Percentiles rank a stretch among this genome's conserved stretches.
phyloP scores from a whole-genome alignment of 2,113 vertebrate species.

The Gymnogyps californianus region DNA sequence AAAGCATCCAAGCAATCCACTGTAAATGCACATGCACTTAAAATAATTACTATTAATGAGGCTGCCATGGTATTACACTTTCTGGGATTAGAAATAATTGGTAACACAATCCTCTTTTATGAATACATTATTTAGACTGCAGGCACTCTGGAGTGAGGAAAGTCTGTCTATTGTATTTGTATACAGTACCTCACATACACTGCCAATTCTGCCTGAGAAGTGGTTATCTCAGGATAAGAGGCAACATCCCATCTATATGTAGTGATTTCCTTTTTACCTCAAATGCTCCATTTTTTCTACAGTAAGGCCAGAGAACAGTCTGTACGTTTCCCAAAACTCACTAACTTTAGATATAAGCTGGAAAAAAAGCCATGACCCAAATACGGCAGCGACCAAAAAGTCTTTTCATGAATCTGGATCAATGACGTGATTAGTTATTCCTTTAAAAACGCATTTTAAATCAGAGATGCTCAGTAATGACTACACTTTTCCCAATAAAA shows the following conservation, averaged over 20 bases:
- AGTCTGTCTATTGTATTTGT: neutral
- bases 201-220: neutral
- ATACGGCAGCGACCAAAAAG: neutral
- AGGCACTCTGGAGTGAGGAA: neutral
- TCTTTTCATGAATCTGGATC: neutral
- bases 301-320: neutral
- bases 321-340: neutral
- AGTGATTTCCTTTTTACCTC: neutral
- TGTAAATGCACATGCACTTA: neutral
- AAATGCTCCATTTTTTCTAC: neutral
- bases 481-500: neutral
- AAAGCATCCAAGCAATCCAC: neutral
- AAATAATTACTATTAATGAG: conserved; percentile 33
- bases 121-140: neutral
- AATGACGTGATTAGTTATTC: neutral
- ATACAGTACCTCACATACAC: neutral
- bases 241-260: neutral
- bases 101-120: neutral
- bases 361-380: neutral
- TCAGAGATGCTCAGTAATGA: neutral
- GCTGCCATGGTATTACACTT: neutral
- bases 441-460: neutral
- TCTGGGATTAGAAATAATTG: conserved; percentile 44
- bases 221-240: neutral
- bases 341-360: neutral